Evolutionary conservation across 1,140 invertebrate genomes (phyloP).

Genomic region (honey bee (Apis mellifera)): Amel_HAv3.1 CM009932.2:12807001-12807500

Average conservation of each 20-base stretch:
- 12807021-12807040: not conserved
- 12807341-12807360: not conserved
- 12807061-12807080: constrained; percentile 14
- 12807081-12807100: constrained; percentile 38
- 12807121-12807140: constrained; percentile 8
- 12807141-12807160: constrained; percentile 34
- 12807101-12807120: constrained; percentile 46
- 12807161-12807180: not conserved
- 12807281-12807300: constrained; percentile 8
- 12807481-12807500: constrained; percentile 38
- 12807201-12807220: not conserved
- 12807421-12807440: constrained; percentile 40
- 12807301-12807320: not conserved
- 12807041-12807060: not conserved
- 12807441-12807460: constrained; percentile 45
- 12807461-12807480: constrained; percentile 44
- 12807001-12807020: not conserved
- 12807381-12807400: no score
- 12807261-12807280: constrained; percentile 38
- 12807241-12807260: not conserved
- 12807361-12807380: not conserved
- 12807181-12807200: constrained; percentile 31
- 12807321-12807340: not conserved
- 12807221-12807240: not conserved
- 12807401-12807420: not conserved